A percentile compares a stretch with the other conserved stretches of the same genome.
Evolutionary conservation across 2,797 vertebrate species (phyloP).

Genomic region (Salmo trutta): DNA sequence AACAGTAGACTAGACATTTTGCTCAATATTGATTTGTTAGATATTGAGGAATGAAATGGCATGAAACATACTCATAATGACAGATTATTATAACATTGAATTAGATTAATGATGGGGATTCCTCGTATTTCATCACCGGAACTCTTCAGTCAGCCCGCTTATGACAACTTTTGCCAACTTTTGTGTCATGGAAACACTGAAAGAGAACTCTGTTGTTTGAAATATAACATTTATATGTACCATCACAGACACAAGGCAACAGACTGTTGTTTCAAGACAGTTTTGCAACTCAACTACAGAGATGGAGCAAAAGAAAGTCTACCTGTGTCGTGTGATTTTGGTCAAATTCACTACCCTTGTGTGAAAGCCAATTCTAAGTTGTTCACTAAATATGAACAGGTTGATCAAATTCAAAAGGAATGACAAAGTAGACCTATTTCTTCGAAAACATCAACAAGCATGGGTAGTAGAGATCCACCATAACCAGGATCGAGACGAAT

Average conservation of each 20-base stretch:
- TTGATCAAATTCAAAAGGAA: too few relatives aligned
- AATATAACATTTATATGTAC: background rate
- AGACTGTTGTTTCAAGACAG: background rate
- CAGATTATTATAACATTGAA: background rate
- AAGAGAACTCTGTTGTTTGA: background rate
- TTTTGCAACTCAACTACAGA: background rate
- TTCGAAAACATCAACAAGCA: too few relatives aligned
- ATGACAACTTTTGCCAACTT: background rate
- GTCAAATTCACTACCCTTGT: constrained; percentile 9
- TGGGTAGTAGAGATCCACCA: constrained; percentile 9
- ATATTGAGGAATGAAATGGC: background rate
- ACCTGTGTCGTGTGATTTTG: constrained; percentile 65
- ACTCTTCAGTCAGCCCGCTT: background rate
- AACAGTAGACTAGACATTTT: background rate
- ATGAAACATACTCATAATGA: background rate
- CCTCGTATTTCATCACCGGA: background rate
- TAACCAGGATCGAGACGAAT: background rate
- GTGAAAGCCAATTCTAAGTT: background rate
- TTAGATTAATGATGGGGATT: background rate
- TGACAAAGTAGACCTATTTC: too few relatives aligned
- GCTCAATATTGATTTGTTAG: background rate
- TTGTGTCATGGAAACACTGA: background rate
- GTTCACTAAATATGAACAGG: background rate
- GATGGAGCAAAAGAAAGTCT: constrained; percentile 8
- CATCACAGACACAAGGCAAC: constrained; percentile 4